These are phyloP conservation scores for Castor canadensis DNA, from an alignment of 2,113 vertebrate genomes.

Conservation along the genomic window DNA sequence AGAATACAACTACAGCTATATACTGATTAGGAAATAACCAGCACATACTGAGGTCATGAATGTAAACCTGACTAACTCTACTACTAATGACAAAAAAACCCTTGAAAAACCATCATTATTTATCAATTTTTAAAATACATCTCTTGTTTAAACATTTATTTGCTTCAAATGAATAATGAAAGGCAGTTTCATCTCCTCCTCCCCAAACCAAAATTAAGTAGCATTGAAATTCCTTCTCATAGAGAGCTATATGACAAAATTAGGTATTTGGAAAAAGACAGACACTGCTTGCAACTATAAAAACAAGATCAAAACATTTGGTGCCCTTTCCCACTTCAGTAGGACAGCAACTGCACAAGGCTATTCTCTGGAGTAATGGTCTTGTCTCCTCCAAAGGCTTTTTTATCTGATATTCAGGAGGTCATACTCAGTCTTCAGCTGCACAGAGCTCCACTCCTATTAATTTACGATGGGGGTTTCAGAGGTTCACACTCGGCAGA, in stretches of 20 bases:
- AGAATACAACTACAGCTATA: neutral
- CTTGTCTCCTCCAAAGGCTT: slow-evolving; percentile 57
- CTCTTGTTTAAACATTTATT: slow-evolving; percentile 74
- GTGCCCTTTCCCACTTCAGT: slow-evolving; percentile 63
- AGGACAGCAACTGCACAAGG: slow-evolving; percentile 15
- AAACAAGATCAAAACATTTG: slow-evolving; percentile 67
- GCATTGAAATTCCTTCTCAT: slow-evolving; percentile 44
- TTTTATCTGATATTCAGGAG: slow-evolving; percentile 64
- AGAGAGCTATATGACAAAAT: slow-evolving; percentile 43
- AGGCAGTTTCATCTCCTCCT: neutral
- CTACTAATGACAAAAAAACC: slow-evolving; percentile 1
- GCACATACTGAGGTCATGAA: neutral
- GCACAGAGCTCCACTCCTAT: slow-evolving; percentile 53
- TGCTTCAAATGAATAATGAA: slow-evolving; percentile 73
- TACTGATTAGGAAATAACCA: slow-evolving; percentile 1
- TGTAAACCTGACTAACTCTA: slow-evolving; percentile 35
- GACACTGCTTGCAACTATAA: slow-evolving; percentile 37
- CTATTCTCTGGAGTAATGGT: slow-evolving; percentile 73
- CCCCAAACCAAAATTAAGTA: slow-evolving; percentile 64
- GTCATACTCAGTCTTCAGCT: slow-evolving; percentile 63
- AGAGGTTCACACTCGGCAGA: slow-evolving; percentile 53
- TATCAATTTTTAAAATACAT: slow-evolving; percentile 70
- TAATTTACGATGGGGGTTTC: slow-evolving; percentile 70
- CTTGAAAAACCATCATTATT: slow-evolving; percentile 33
- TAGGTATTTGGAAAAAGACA: slow-evolving; percentile 61